Conservation (phyloP, 2,113 vertebrate genomes). For the Pseudolaguvia tuberculata region DNA sequence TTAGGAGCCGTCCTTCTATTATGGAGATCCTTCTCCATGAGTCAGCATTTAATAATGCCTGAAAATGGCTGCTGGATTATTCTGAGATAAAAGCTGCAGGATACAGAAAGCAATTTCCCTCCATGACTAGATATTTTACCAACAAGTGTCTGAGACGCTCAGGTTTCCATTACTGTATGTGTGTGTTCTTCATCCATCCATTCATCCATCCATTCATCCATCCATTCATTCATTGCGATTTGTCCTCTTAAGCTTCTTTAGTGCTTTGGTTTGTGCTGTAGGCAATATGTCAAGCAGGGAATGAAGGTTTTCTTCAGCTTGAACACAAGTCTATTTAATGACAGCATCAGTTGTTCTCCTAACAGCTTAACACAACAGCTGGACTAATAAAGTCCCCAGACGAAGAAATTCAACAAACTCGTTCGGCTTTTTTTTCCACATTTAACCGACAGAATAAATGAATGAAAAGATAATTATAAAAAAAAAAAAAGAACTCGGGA, state of each 20-base stretch:
- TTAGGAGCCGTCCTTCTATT: conserved; percentile 20
- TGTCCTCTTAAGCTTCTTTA: background rate
- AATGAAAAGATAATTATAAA: background rate
- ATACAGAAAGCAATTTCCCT: conserved; percentile 14
- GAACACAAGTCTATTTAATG: conserved; percentile 4
- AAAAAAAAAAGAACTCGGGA: background rate
- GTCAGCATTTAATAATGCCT: conserved; percentile 49
- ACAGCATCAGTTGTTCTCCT: conserved; percentile 7
- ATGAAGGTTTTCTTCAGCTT: too few species aligned
- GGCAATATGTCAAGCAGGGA: background rate
- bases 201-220: too few species aligned
- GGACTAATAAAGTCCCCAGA: background rate
- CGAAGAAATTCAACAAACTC: background rate
- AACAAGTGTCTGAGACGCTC: conserved; percentile 33
- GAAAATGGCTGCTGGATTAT: conserved; percentile 43
- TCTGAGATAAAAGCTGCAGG: conserved; percentile 34
- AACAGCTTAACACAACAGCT: conserved; percentile 2
- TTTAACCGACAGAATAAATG: background rate
- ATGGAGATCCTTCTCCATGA: conserved; percentile 41
- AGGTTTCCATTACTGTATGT: background rate
- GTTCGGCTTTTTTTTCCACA: background rate
- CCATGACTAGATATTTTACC: conserved; percentile 1
- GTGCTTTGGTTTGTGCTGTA: background rate
- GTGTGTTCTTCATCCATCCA: background rate
- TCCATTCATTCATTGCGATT: background rate